phyloP scores from a whole-genome alignment of 2,797 vertebrate species.

The Pogonophryne albipinna region DNA sequence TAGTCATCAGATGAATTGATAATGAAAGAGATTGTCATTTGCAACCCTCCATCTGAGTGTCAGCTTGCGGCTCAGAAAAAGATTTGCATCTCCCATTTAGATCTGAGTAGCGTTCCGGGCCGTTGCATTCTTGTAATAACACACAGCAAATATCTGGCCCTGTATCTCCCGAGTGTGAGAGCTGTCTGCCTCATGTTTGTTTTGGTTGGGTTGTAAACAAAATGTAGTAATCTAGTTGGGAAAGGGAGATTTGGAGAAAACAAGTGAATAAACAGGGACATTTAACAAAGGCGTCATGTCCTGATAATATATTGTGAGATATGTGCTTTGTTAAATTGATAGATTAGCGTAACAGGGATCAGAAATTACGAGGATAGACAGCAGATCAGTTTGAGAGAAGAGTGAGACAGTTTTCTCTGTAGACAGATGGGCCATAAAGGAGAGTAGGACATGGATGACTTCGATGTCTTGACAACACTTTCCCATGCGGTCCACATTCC shows the following conservation, averaged over 20 bases:
- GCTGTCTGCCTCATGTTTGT: background rate
- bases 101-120: constrained; percentile 13
- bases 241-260: background rate
- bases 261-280: background rate
- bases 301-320: background rate
- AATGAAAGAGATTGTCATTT: no score
- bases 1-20: no score
- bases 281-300: background rate
- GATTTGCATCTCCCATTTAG: constrained; percentile 12
- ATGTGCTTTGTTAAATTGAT: constrained; percentile 1
- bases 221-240: background rate
- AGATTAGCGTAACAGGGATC: background rate
- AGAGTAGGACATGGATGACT: constrained; percentile 27
- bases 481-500: constrained; percentile 7
- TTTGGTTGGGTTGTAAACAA: constrained; percentile 29
- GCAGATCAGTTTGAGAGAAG: background rate
- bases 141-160: background rate
- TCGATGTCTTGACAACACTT: constrained; percentile 25
- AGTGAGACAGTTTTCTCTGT: background rate
- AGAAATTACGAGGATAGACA: background rate
- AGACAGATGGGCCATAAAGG: background rate
- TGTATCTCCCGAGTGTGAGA: background rate
- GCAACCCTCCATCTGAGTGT: background rate
- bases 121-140: constrained; percentile 18
- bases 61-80: background rate